Percentiles rank a stretch among this genome's conserved stretches.
These are phyloP conservation scores for Heliconius erato DNA, from an alignment of 2,888 invertebrate species.

Conservation along the genomic window DNA sequence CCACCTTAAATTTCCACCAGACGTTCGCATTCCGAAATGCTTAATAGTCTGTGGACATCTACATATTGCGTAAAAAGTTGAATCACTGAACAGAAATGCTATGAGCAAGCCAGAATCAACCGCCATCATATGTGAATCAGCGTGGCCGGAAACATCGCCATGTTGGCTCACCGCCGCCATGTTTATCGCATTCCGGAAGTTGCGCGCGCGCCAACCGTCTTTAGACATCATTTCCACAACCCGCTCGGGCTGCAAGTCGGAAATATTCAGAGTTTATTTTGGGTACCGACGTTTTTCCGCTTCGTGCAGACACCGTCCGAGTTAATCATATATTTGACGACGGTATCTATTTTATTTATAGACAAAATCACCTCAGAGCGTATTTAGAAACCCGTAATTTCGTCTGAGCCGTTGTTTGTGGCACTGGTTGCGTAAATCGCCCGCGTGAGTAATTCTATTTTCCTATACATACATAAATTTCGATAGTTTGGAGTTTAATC, in stretches of 20 bases:
- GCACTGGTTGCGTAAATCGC: conserved; percentile 49
- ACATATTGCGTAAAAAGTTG: conserved; percentile 78
- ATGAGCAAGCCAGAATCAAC: conserved; percentile 78
- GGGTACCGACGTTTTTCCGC: conserved; percentile 81
- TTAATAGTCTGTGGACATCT: conserved; percentile 68
- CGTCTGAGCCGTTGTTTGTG: conserved; percentile 64
- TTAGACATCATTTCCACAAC: conserved; percentile 80
- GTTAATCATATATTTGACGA: conserved; percentile 81
- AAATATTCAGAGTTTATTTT: conserved; percentile 82
- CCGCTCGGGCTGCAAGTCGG: conserved; percentile 76
- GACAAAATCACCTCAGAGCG: conserved; percentile 70
- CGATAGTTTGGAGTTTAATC: neutral
- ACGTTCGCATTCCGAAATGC: conserved; percentile 66
- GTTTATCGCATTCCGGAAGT: conserved; percentile 84
- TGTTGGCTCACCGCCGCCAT: conserved; percentile 82
- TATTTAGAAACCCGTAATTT: conserved; percentile 71
- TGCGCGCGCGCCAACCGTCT: conserved; percentile 83
- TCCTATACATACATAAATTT: conserved; percentile 31
- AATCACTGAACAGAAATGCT: conserved; percentile 83
- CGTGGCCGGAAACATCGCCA: conserved; percentile 83
- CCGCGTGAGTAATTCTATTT: conserved; percentile 44
- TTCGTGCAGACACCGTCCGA: conserved; percentile 77
- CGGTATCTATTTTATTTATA: conserved; percentile 75
- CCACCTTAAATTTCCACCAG: conserved; percentile 64
- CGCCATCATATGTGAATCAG: conserved; percentile 81